A percentile compares a stretch with the other conserved stretches of the same genome.
These are phyloP conservation scores for Altica lythri DNA, from an alignment of 2,888 invertebrate species.

Conservation along the genomic window DNA sequence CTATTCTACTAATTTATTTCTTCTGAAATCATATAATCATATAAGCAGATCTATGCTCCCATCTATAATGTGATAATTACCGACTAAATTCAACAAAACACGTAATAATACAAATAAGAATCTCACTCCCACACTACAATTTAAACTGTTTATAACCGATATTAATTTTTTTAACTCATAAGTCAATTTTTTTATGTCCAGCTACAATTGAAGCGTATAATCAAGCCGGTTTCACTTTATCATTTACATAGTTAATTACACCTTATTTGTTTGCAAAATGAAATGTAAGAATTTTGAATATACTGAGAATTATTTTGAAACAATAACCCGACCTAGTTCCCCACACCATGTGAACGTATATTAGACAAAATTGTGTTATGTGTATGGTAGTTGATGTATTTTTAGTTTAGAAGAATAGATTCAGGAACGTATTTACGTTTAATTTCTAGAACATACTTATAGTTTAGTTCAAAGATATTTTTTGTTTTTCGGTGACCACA, in stretches of 20 bases:
- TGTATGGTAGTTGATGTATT: neutral
- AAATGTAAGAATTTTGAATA: conserved; percentile 12
- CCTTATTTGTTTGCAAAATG: conserved; percentile 18
- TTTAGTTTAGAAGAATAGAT: no score
- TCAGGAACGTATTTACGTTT: no score
- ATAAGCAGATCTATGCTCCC: neutral
- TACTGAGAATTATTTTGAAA: conserved; percentile 18
- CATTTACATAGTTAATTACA: conserved; percentile 21
- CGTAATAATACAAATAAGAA: conserved; percentile 5
- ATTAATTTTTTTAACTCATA: neutral
- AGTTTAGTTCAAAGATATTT: no score
- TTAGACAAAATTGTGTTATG: conserved; percentile 9
- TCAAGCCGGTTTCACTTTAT: conserved; percentile 11
- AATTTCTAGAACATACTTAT: no score
- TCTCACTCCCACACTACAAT: conserved; percentile 3
- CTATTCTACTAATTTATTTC: no score
- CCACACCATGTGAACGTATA: conserved; percentile 12
- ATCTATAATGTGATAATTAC: neutral
- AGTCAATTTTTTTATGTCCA: conserved; percentile 2
- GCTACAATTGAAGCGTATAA: conserved; percentile 14
- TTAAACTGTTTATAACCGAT: conserved; percentile 4
- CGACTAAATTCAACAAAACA: neutral
- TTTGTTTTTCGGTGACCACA: no score
- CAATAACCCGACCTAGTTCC: conserved; percentile 20
- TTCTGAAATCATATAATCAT: no score